A percentile compares a stretch with the other conserved stretches of the same genome.
Conservation (phyloP, 2,113 vertebrate genomes). For the Misgurnus mizolepis region DNA sequence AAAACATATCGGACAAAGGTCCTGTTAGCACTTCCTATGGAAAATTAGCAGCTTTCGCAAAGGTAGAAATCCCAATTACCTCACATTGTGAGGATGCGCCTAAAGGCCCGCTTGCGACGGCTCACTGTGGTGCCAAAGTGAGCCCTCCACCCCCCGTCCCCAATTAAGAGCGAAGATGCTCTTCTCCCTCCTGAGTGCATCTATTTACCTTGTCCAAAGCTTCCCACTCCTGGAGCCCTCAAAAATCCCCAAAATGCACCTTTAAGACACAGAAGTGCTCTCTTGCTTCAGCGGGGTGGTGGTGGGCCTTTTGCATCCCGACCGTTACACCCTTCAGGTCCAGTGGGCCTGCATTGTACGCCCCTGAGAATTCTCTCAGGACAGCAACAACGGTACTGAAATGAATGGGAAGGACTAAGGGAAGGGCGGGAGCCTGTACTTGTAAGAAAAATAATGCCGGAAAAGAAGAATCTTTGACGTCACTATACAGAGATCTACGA, state of each 20-base stretch:
- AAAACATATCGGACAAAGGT: constrained; percentile 99
- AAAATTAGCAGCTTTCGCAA: constrained; percentile 99
- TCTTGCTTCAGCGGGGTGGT: constrained; percentile 79
- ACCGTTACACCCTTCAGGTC: constrained; percentile 77
- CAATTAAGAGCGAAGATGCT: constrained; percentile 98
- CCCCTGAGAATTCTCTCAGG: constrained; percentile 85
- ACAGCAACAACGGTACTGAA: constrained; percentile 85
- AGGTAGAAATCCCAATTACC: constrained; percentile 99
- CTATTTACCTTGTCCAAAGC: constrained; percentile 80
- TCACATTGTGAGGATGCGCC: constrained; percentile 90
- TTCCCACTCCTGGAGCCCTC: constrained; percentile 46
- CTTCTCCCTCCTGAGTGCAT: constrained; percentile 89
- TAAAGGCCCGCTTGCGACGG: constrained; percentile 63
- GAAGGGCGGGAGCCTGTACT: constrained; percentile 73
- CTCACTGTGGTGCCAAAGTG: constrained; percentile 74
- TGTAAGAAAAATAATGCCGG: constrained; percentile 85
- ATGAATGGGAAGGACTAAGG: constrained; percentile 49
- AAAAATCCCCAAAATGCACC: constrained; percentile 70
- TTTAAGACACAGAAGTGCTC: constrained; percentile 95
- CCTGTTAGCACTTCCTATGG: constrained; percentile 99
- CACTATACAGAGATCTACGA: constrained; percentile 81
- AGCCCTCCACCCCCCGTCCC: constrained; percentile 73
- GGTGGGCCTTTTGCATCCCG: constrained; percentile 83
- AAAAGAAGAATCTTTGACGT: constrained; percentile 37
- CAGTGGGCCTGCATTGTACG: constrained; percentile 81